Evolutionary conservation across 2,888 invertebrate genomes (phyloP).

Genomic region (Zaprionus obscuricornis): DNA sequence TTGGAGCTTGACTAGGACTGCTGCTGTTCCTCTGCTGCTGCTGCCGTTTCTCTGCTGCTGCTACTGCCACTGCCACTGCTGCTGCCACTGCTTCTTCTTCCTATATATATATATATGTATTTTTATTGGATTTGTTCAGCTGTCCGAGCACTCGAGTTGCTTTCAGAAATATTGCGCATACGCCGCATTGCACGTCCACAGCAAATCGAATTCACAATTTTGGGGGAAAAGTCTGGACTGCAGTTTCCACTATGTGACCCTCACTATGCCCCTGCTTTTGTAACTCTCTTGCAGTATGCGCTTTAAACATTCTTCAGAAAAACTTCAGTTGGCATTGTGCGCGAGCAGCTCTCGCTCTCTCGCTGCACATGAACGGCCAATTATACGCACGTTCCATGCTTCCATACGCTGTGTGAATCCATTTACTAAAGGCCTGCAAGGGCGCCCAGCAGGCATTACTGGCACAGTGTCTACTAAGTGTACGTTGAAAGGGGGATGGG

Average conservation of each 20-base stretch:
- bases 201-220: slow-evolving; percentile 48
- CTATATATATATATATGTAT: slow-evolving; percentile 43
- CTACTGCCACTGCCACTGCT: too few species aligned
- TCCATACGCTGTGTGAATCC: too few species aligned
- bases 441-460: neutral
- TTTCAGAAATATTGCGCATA: slow-evolving; percentile 59
- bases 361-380: slow-evolving; percentile 67
- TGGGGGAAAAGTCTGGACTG: too few species aligned
- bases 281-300: too few species aligned
- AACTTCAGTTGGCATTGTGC: slow-evolving; percentile 34
- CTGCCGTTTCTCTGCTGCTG: too few species aligned
- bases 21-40: slow-evolving; percentile 4
- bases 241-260: too few species aligned
- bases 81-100: slow-evolving; percentile 15
- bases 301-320: too few species aligned
- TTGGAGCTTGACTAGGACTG: slow-evolving; percentile 2
- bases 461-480: neutral
- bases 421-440: slow-evolving; percentile 12
- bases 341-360: slow-evolving; percentile 49
- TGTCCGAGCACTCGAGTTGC: slow-evolving; percentile 1
- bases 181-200: slow-evolving; percentile 53
- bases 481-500: too few species aligned
- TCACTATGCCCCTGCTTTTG: too few species aligned
- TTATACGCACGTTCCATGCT: slow-evolving; percentile 49
- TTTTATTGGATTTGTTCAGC: slow-evolving; percentile 57